Evolutionary conservation across 35 echinoderm and acorn worm genomes (phyloP), one percentile per base, ranked within the genome.

Genomic region (Apostichopus californicus): DNA sequence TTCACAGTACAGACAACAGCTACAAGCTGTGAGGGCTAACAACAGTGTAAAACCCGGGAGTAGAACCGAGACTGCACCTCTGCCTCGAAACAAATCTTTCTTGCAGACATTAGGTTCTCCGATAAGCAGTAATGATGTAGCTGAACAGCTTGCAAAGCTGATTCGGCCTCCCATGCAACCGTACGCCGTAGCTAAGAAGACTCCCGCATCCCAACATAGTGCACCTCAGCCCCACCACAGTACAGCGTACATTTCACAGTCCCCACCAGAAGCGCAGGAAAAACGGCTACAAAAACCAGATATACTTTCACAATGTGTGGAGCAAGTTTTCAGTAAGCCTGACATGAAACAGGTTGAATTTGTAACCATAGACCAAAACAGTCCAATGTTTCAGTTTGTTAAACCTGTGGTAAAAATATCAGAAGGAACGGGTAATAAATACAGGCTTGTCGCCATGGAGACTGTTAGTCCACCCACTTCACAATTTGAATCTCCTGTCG

Each of bases 11-110:
- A 57, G 8, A 12, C 80, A 10, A 14, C 12, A 18, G 28, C 80
- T 46, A 46, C 2, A 82, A 54, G n/a, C 18, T 15, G 46, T 34
- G 34, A 46, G 34, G 34, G 34, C 34, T 18, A 53, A 9, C 28
- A 53, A 9, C 28, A n/a, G 23, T 57, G 55, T 53, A 82, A 82
- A 14, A n/a, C 21, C 14, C 25, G 22, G 23, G 10, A 18, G 80
- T 34, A 82, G 28, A 82, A 55, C 23, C 55, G 80, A 82, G 80
- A 82, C 55, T 53, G 86, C 86, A 1, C 86, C 86, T 4, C 28
- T 89, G 5, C 86, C 86, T 22, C 86, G 57, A 9, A 89, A 89
- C 21, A 89, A 89, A 89, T 89, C 86, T 9, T 89, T 89, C 54
- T 73, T 89, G 63, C 86, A 89, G 86, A 89, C 86, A 13, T 55